Evolutionary conservation across 2,888 invertebrate species (phyloP).

Genomic region (Taenaris catops): DNA sequence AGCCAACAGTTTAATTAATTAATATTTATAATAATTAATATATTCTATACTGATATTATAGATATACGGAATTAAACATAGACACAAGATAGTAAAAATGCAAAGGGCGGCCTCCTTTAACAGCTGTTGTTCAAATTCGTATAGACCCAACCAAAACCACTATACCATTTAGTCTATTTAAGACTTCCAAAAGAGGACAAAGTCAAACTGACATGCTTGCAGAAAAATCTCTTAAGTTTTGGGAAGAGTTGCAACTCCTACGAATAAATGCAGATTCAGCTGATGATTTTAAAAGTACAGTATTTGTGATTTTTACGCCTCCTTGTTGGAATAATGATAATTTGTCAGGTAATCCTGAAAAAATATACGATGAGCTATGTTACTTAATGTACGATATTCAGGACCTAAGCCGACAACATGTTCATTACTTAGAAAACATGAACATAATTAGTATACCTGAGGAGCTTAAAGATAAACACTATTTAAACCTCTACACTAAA

Average conservation of each 20-base stretch:
- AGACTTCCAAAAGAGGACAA: constrained; percentile 54
- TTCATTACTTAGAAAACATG: constrained; percentile 67
- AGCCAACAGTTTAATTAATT: too few relatives aligned
- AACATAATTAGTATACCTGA: constrained; percentile 49
- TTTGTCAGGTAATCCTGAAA: constrained; percentile 48
- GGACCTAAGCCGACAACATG: constrained; percentile 69
- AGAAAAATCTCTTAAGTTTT: constrained; percentile 50
- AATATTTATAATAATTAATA: too few relatives aligned
- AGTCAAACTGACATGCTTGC: constrained; percentile 54
- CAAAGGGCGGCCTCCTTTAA: constrained; percentile 47
- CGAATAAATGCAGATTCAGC: constrained; percentile 45
- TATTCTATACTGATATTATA: too few relatives aligned
- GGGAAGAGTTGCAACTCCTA: constrained; percentile 54
- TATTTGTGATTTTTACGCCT: constrained; percentile 60
- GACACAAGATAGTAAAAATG: too few relatives aligned
- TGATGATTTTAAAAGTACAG: constrained; percentile 55
- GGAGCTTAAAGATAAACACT: constrained; percentile 28
- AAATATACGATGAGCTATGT: constrained; percentile 73
- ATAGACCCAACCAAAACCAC: constrained; percentile 40
- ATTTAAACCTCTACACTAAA: constrained; percentile 34
- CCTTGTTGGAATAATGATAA: constrained; percentile 50
- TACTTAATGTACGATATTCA: constrained; percentile 74
- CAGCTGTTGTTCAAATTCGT: constrained; percentile 59
- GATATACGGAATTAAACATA: too few relatives aligned
- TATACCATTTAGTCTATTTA: constrained; percentile 45